Base-by-base conservation (phyloP, 1,140 invertebrate genomes). In the Dendroctonus ponderosae region DNA sequence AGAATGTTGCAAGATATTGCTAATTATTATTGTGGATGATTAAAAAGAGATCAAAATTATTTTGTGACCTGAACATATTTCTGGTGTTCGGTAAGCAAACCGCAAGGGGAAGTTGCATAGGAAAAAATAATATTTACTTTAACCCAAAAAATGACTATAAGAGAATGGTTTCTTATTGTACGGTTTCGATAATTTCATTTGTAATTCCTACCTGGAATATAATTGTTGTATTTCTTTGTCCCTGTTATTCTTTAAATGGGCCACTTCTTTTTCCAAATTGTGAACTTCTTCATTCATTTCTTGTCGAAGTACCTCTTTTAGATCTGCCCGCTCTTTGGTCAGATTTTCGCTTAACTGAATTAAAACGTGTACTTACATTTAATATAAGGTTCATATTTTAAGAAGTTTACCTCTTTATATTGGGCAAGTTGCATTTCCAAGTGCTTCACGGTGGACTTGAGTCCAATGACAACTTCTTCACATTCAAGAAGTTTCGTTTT, bases 381-480 rank as follows among this genome's bases (percentile, higher is more conserved):
- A 11, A 11, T 46, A 11, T 1, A 11, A 46, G 4, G 1, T 46
- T 46, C 44, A 46, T 3, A 9, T 2, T 46, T 46, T 46, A 9
- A 11, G 12, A 46, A 11, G 44, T 46, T 11, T 77, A 83, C 81
- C 75, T 85, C 81, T 68, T 82, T 82, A 49, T 79, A 79, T 64
- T 86, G 82, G 7, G 75, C 74, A 49, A 85, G 74, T 69, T 86
- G 83, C 72, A 74, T 72, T 67, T 82, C 85, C 68, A 77, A 72
- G 66, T 80, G 80, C 71, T 79, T 81, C 11, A 79, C 76, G 65
- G 74, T 82, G 26, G 78, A 60, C 75, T 79, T 84, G 61, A 77
- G 73, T 67, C 81, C 80, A 4, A 82, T 79, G 66, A 87, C 78
- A 68, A 80, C 77, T 54, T 89, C 84, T 73, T 88, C 85, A 5